Evolutionary conservation across 2,888 invertebrate species (phyloP), one percentile per base, ranked within the genome.

Genomic region (Drosophila nr. medialis): DNA sequence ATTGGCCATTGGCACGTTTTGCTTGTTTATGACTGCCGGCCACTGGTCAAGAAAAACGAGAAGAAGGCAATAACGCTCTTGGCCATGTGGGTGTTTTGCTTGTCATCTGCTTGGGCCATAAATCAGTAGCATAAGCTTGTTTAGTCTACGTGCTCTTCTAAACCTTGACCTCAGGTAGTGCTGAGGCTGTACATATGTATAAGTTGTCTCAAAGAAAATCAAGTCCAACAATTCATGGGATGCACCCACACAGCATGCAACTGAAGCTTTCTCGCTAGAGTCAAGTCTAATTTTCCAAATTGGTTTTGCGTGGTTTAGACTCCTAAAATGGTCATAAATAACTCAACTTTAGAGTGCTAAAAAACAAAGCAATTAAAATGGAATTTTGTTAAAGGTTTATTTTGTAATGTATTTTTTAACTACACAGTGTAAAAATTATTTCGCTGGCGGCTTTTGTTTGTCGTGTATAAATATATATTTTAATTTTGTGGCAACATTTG

Each of bases 141-240:
- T 63, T 56, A 42, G 42, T 45, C 53, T 61, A 75, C 79, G 79
- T 79, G 65, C 60, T 76, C 73, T 58, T 27, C 27, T 55, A 61
- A 69, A 32, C 78, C 78, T 74, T 76, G 79, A 76, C 75, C 76
- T 74, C 79, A 69, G 69, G 24, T 51, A 59, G 27, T 32, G 30
- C 24, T 42, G n/a, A 60, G n/a, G 27, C 49, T 29, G n/a, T 15
- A 21, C 13, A 51, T n/a, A n/a, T 5, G 7, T 18, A 36, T n/a
- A 55, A 45, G 45, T 59, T 34, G n/a, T 8, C 2, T 8, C 1
- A 32, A 13, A 13, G 24, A 24, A n/a, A 60, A 51, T 24, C n/a
- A 18, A 13, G 10, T 40, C 15, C 3, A 27, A 38, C 5, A 13
- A 13, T 38, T 24, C 36, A 40, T 45, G 4, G 21, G 10, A 21